Percentiles rank a stretch among this genome's conserved stretches.
Conservation (phyloP, 1,140 invertebrate genomes). For the Sitophilus oryzae region DNA sequence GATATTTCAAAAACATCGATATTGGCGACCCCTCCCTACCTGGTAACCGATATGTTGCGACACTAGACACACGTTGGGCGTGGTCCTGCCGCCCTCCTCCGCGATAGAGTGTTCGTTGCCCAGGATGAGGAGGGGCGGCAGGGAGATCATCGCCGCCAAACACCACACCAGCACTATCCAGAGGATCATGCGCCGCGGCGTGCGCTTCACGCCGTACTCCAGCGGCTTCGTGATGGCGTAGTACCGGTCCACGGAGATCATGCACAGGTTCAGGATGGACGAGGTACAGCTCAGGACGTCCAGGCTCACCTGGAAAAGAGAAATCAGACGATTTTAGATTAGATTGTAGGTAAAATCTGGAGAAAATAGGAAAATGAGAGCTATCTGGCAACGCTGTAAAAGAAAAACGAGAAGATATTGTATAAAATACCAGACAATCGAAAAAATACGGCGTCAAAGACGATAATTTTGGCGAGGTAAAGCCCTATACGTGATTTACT, state of each 20-base stretch:
- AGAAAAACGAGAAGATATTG: too few species aligned
- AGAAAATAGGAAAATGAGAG: too few species aligned
- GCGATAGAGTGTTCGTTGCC: slow-evolving; percentile 71
- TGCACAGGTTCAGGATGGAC: slow-evolving; percentile 86
- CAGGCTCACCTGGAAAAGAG: slow-evolving; percentile 50
- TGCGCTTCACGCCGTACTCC: slow-evolving; percentile 82
- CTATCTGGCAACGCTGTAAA: too few species aligned
- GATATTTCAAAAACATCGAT: too few species aligned
- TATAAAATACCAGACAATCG: too few species aligned
- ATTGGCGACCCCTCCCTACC: too few species aligned
- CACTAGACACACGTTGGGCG: slow-evolving; percentile 63
- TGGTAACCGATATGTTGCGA: slow-evolving; percentile 85
- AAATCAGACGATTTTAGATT: too few species aligned
- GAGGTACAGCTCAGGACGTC: slow-evolving; percentile 80
- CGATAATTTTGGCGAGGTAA: too few species aligned
- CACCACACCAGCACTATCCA: slow-evolving; percentile 87
- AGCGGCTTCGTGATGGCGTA: slow-evolving; percentile 88
- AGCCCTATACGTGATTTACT: too few species aligned
- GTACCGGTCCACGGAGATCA: slow-evolving; percentile 84
- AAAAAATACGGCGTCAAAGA: too few species aligned
- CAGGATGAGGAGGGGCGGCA: slow-evolving; percentile 80
- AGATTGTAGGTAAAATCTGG: too few species aligned
- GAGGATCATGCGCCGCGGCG: slow-evolving; percentile 73
- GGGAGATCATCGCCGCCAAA: slow-evolving; percentile 79
- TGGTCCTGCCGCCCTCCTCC: slow-evolving; percentile 43